phyloP scores from a whole-genome alignment of 2,888 invertebrate species.

The Dynastes grantii region DNA sequence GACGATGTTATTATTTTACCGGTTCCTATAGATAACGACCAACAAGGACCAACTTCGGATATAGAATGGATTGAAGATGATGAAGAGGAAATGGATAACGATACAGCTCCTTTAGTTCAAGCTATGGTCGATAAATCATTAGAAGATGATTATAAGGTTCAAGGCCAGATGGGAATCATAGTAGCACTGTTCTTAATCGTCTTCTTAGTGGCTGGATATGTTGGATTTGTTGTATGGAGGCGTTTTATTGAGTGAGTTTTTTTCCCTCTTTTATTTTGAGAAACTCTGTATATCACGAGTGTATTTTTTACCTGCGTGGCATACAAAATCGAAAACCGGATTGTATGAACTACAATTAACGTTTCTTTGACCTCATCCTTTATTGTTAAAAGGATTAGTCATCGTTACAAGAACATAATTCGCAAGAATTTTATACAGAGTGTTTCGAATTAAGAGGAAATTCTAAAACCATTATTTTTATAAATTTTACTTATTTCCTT shows the following conservation, averaged over 20 bases:
- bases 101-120: conserved; percentile 13
- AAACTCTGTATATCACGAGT: not conserved
- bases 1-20: conserved; percentile 24
- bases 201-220: conserved; percentile 16
- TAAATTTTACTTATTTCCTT: not conserved
- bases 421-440: not conserved
- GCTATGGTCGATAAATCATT: conserved; percentile 12
- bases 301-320: not conserved
- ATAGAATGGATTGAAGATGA: conserved; percentile 48
- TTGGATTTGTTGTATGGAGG: conserved; percentile 31
- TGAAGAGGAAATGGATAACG: not conserved
- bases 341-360: conserved; percentile 4
- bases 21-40: conserved; percentile 30
- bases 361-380: conserved; percentile 29
- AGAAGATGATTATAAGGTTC: not conserved
- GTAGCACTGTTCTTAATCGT: conserved; percentile 13
- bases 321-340: conserved; percentile 28
- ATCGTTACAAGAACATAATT: not conserved
- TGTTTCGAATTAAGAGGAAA: too few relatives aligned
- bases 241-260: conserved; percentile 24
- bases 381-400: conserved; percentile 14
- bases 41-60: conserved; percentile 16
- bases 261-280: not conserved
- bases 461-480: not conserved
- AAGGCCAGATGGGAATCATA: conserved; percentile 25